A percentile compares a stretch with the other conserved stretches of the same genome.
Conservation (phyloP, 2,113 vertebrate species). For the Arenaria interpres region DNA sequence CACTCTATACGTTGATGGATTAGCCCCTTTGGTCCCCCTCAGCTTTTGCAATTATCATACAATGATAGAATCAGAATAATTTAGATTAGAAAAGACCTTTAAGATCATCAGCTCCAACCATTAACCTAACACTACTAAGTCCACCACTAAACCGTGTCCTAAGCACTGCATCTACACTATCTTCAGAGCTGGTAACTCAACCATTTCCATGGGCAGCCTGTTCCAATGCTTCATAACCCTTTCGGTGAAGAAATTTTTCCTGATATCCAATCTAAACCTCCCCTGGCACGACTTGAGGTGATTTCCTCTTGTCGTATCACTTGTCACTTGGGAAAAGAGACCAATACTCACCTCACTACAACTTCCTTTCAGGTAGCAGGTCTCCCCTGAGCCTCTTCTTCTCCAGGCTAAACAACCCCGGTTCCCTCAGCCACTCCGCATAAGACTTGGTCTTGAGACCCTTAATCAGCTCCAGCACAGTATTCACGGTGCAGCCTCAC, state of each 20-base stretch:
- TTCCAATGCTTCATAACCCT: neutral
- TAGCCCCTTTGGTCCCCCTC: neutral
- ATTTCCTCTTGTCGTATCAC: neutral
- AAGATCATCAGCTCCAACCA: neutral
- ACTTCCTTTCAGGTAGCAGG: neutral
- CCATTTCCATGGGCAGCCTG: neutral
- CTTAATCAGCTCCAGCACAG: neutral
- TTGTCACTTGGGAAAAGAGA: neutral
- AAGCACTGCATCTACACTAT: neutral
- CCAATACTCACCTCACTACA: neutral
- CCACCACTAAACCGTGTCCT: neutral
- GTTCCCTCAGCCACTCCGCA: neutral
- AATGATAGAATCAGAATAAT: neutral
- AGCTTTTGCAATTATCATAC: neutral
- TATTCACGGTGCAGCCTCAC: neutral
- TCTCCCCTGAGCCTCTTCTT: neutral
- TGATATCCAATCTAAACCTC: neutral
- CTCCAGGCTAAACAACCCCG: neutral
- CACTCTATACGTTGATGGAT: neutral
- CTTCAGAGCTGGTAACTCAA: neutral
- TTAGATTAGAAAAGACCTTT: neutral
- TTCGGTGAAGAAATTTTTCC: neutral
- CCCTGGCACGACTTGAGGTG: neutral
- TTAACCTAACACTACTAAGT: neutral
- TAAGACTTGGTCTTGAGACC: neutral